phyloP scores from a whole-genome alignment of 2,797 vertebrate species.

The Coregonus sp. region DNA sequence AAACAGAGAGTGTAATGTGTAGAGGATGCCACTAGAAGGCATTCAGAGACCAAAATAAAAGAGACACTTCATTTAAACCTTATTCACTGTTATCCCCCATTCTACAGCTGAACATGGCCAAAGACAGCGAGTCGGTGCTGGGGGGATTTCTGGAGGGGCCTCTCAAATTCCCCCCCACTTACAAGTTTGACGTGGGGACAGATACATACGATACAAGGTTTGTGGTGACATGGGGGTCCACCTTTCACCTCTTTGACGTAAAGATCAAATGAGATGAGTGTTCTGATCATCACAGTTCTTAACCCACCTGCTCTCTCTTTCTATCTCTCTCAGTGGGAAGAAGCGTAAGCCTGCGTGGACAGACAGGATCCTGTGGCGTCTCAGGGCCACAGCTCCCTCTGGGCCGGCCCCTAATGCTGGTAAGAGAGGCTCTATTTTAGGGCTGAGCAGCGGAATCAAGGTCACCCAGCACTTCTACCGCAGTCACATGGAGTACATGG shows the following conservation, averaged over 20 bases:
- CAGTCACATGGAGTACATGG: slow-evolving; percentile 91
- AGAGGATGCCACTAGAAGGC: slow-evolving; percentile 49
- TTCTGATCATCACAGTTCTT: not conserved
- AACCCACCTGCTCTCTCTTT: not conserved
- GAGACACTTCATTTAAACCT: too few relatives aligned
- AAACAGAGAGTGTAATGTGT: slow-evolving; percentile 16
- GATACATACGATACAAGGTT: slow-evolving; percentile 96
- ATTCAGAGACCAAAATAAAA: slow-evolving; percentile 9
- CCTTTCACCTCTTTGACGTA: not conserved
- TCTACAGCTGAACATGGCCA: slow-evolving; percentile 91
- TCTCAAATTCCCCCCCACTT: slow-evolving; percentile 93
- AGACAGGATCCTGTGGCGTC: slow-evolving; percentile 94
- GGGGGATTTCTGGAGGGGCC: slow-evolving; percentile 93
- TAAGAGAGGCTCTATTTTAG: slow-evolving; percentile 71
- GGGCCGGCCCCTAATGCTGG: slow-evolving; percentile 41
- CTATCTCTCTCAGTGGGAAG: slow-evolving; percentile 80
- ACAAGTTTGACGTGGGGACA: slow-evolving; percentile 97
- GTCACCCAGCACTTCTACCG: slow-evolving; percentile 91
- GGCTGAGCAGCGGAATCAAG: slow-evolving; percentile 71
- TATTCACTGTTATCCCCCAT: slow-evolving; percentile 13
- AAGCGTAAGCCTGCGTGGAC: slow-evolving; percentile 98
- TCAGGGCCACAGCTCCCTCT: slow-evolving; percentile 74
- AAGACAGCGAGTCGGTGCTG: slow-evolving; percentile 88
- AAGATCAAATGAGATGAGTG: not conserved
- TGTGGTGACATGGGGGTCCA: slow-evolving; percentile 27